These are phyloP conservation scores for Anarhynchus alexandrinus DNA, from an alignment of 2,113 vertebrate genomes.

Conservation along the genomic window DNA sequence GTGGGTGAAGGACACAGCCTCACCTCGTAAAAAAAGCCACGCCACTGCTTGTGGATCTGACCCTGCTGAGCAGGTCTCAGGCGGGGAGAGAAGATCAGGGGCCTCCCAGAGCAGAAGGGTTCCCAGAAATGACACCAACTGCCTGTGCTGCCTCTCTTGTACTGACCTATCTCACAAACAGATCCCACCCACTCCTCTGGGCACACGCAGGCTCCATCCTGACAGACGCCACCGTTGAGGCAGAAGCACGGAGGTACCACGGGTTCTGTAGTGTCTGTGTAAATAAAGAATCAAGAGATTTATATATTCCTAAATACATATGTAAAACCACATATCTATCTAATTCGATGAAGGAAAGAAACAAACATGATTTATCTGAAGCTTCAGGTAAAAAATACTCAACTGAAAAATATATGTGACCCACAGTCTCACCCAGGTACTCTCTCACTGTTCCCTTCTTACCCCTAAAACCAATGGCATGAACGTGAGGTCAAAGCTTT, in stretches of 20 bases:
- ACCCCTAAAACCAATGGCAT: not conserved
- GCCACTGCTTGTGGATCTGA: rapidly evolving
- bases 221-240: constrained; percentile 27
- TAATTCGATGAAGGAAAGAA: not conserved
- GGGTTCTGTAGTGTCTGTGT: not conserved
- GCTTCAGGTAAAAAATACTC: not conserved
- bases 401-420: not conserved
- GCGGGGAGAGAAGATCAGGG: not conserved
- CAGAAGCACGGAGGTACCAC: not conserved
- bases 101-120: not conserved
- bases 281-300: not conserved
- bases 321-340: not conserved
- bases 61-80: not conserved
- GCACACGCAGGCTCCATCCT: constrained; percentile 17
- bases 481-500: not conserved
- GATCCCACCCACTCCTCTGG: constrained; percentile 41
- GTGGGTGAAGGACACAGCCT: rapidly evolving
- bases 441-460: not conserved
- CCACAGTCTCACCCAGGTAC: not conserved
- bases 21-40: not conserved
- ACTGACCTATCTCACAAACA: constrained; percentile 30
- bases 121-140: not conserved
- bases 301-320: not conserved
- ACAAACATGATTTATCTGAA: not conserved
- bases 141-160: not conserved